Conservation (phyloP, 2,113 vertebrate genomes). For the Microtus pennsylvanicus region DNA sequence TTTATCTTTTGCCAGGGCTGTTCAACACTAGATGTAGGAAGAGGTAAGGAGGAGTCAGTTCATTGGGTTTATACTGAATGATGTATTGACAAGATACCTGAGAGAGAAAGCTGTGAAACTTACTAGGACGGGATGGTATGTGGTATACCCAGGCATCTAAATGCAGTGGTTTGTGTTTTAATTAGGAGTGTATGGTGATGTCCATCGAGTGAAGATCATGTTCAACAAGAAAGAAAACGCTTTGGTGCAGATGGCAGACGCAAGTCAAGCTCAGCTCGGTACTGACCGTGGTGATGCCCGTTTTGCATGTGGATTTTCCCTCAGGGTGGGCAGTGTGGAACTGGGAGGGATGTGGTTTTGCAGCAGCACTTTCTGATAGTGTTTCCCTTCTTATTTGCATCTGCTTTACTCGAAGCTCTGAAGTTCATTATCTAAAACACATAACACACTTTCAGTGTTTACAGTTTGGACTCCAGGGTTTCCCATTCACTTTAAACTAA, state of each 20-base stretch:
- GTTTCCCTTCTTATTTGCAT: constrained; percentile 28
- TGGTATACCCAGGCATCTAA: background rate
- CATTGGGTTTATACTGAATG: background rate
- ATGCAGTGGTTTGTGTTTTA: background rate
- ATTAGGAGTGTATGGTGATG: constrained; percentile 92
- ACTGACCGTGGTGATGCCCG: constrained; percentile 50
- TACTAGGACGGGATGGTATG: background rate
- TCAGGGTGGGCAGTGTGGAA: background rate
- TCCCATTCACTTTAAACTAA: constrained; percentile 43
- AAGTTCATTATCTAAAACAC: constrained; percentile 44
- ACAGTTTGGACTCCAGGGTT: constrained; percentile 22
- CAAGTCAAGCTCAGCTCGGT: constrained; percentile 92
- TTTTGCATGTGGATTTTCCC: constrained; percentile 17
- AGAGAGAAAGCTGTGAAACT: background rate
- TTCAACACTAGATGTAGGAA: background rate
- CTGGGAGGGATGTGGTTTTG: background rate
- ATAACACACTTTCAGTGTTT: constrained; percentile 6
- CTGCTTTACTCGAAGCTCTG: constrained; percentile 6
- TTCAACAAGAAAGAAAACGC: constrained; percentile 93
- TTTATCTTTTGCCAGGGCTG: background rate
- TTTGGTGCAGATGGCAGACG: constrained; percentile 94
- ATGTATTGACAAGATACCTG: background rate
- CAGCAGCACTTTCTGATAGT: background rate
- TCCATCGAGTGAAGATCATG: constrained; percentile 94
- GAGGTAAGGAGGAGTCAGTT: background rate